Base-by-base conservation (phyloP, 2,797 vertebrate species). In the Epinephelus malabaricus region DNA sequence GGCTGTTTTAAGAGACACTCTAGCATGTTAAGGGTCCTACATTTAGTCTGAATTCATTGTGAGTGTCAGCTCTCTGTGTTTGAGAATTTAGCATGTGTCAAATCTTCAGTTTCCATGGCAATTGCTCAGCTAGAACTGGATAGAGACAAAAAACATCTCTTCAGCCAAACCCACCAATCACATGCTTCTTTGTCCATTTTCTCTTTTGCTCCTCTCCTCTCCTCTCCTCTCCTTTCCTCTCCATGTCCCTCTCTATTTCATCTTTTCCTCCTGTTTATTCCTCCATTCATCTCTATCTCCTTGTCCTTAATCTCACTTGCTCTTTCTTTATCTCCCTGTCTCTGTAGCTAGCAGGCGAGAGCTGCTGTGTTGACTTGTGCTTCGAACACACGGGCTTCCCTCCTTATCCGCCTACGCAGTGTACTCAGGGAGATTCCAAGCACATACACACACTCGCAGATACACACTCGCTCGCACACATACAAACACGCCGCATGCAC, bases 41-140 rank as follows among this genome's bases (percentile, higher is more conserved):
- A 64, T 72, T 74, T 38, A 23, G 58, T 59, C 55, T 68, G 55
- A 74, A 45, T 74, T 58, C n/a, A 84, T n/a, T 40, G 25, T 47
- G 46, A 69, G 68, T 58, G 40, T 64, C 60, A 49, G 49, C 21
- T 50, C 63, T 79, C 69, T 25, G 10, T 18, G 67, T 72, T 73
- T 47, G 59, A 76, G 30, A 80, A 76, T 73, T 70, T 81, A 74
- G 50, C 69, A 81, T 85, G 70, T 84, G 86, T 88, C 84, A 85
- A 38, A 81, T 85, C 25, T 79, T 83, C 38, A 60, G 90, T 92
- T 94, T 90, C 92, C 90, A 92, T 93, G 91, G 88, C 59, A 15
- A 92, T 90, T 71, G 79, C 79, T 86, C 68, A 65, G 82, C 84
- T 69, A 76, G 61, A 82, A 78, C 45, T 25, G 66, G 65, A 50